Evolutionary conservation across 2,888 invertebrate species (phyloP).

Genomic region (Drosophila lacicola): DNA sequence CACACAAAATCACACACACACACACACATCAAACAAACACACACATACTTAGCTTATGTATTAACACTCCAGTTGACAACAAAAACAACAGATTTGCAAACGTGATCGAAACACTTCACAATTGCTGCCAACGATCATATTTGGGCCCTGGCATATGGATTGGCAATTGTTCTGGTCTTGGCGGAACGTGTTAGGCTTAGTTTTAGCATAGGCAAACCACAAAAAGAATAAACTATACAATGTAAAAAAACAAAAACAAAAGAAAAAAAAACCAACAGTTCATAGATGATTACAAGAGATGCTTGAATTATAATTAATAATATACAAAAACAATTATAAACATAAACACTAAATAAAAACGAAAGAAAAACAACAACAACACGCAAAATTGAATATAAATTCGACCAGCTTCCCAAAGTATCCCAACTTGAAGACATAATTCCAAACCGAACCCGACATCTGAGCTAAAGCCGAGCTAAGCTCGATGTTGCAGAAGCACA

Average conservation of each 20-base stretch:
- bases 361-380: slow-evolving; percentile 14
- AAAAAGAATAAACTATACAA: slow-evolving; percentile 30
- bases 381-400: slow-evolving; percentile 9
- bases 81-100: slow-evolving; percentile 18
- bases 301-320: slow-evolving; percentile 49
- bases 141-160: slow-evolving; percentile 27
- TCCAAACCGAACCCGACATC: slow-evolving; percentile 14
- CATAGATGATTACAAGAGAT: slow-evolving; percentile 55
- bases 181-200: slow-evolving; percentile 65
- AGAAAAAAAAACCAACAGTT: slow-evolving; percentile 26
- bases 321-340: slow-evolving; percentile 34
- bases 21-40: slow-evolving; percentile 20
- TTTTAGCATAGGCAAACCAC: slow-evolving; percentile 57
- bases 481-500: slow-evolving; percentile 29
- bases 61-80: slow-evolving; percentile 72
- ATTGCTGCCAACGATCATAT: slow-evolving; percentile 27
- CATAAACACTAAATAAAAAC: slow-evolving; percentile 42
- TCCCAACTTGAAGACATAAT: slow-evolving; percentile 12
- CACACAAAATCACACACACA: slow-evolving; percentile 1
- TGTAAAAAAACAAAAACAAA: slow-evolving; percentile 46
- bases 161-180: slow-evolving; percentile 49
- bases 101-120: slow-evolving; percentile 18
- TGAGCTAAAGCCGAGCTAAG: slow-evolving; percentile 33
- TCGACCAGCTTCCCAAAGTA: slow-evolving; percentile 23
- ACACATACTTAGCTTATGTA: slow-evolving; percentile 63